phyloP scores from a whole-genome alignment of 1,140 invertebrate genomes.

The Mercenaria mercenaria region DNA sequence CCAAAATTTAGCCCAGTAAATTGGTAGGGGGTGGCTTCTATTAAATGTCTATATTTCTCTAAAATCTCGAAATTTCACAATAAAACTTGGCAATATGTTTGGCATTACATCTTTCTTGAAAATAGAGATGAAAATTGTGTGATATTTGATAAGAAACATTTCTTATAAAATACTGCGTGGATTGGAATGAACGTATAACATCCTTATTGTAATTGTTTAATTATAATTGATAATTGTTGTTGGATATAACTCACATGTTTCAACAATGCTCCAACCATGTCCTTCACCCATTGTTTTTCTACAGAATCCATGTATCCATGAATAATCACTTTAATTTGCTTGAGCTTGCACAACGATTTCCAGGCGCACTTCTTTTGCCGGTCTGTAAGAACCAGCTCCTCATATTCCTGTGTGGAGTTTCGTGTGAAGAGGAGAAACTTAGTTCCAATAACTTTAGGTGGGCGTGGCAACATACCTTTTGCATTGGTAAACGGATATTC shows the following conservation, averaged over 20 bases:
- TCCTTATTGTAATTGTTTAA: no score
- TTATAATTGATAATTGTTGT: no score
- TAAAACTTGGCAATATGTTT: no score
- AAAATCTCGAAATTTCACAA: no score
- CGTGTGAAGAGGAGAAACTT: slow-evolving; percentile 39
- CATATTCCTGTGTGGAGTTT: background rate
- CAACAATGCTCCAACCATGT: slow-evolving; percentile 41
- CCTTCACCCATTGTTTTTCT: slow-evolving; percentile 30
- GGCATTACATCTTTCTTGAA: no score
- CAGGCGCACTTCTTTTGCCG: slow-evolving; percentile 31
- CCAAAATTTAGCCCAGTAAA: no score
- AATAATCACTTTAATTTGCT: slow-evolving; percentile 44
- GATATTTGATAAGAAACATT: no score
- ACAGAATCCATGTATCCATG: slow-evolving; percentile 55
- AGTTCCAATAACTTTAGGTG: slow-evolving; percentile 38
- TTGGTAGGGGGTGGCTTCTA: no score
- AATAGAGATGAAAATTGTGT: no score
- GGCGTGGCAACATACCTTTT: background rate
- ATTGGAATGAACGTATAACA: no score
- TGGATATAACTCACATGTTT: slow-evolving; percentile 50
- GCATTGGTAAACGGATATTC: slow-evolving; percentile 18
- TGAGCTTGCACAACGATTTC: slow-evolving; percentile 27
- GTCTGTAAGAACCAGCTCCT: slow-evolving; percentile 43
- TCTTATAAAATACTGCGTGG: no score
- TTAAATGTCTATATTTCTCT: no score